Percentiles rank a stretch among this genome's conserved stretches.
These are phyloP conservation scores for Alaudala cheleensis DNA, from an alignment of 2,113 vertebrate genomes.

Conservation along the genomic window DNA sequence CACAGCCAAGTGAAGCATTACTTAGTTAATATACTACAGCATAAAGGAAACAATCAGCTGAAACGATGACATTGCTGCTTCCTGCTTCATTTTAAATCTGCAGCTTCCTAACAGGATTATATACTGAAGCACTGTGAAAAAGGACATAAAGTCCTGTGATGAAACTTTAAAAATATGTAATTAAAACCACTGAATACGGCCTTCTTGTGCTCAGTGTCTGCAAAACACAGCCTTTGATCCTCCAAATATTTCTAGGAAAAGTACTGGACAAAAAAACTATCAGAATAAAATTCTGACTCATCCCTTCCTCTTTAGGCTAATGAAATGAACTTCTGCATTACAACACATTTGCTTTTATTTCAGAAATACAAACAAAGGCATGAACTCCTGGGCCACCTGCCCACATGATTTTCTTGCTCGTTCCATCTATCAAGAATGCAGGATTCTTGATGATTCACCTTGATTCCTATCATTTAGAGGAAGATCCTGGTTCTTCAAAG, in stretches of 20 bases:
- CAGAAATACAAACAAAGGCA: background rate
- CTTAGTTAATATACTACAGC: constrained; percentile 33
- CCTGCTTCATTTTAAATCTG: constrained; percentile 30
- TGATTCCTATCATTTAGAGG: background rate
- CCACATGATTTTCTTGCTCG: background rate
- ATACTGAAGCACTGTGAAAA: background rate
- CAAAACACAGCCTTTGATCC: background rate
- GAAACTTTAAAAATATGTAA: background rate
- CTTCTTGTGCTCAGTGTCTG: background rate
- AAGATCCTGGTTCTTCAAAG: background rate
- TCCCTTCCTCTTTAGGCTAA: background rate
- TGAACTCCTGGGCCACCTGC: background rate
- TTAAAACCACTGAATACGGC: background rate
- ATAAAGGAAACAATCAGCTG: constrained; percentile 32
- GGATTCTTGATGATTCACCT: background rate
- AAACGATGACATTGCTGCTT: constrained; percentile 47
- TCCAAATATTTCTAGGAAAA: background rate
- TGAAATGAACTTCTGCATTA: background rate
- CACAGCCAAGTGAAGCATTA: constrained; percentile 29
- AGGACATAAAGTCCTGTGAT: background rate
- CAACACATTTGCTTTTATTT: background rate
- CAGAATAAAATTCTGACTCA: background rate
- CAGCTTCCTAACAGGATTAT: constrained; percentile 50
- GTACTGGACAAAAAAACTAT: background rate
- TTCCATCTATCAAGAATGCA: background rate